Base-by-base conservation (phyloP, 2,113 vertebrate species). In the Calyptommatus sinebrachiatus region DNA sequence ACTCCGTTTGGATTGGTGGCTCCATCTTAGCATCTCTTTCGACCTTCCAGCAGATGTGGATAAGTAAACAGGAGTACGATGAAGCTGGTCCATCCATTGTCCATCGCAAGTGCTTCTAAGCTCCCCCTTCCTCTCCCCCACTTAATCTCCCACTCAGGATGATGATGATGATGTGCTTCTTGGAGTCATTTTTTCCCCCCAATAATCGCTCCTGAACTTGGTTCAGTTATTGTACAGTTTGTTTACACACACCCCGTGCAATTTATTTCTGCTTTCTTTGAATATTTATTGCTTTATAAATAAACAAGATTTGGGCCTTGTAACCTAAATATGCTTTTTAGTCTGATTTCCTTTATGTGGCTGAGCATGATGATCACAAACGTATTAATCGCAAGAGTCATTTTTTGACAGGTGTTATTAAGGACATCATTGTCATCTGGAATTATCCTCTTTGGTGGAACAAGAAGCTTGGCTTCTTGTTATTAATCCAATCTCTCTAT, bases 1-100 rank as follows among this genome's bases (percentile, higher is more conserved):
- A 96, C 84, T 96, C 96, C 48, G 96, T 96, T 78, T 96, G 96
- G 96, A 96, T 96, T 0, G 96, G 96, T 66, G 96, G 96, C 71
- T 96, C 96, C 83, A 96, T 96, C 83, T 91, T 96, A 41, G 96
- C 96, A 57, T 96, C 96, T 63, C 93, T 96, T 90, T 96, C 96
- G 87, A 96, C 97, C 88, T 98, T 98, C 94, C 96, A 98, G 91
- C 97, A 98, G 91, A 98, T 98, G 97, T 98, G 97, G 97, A 98
- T 98, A 90, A 98, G 97, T 86, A 98, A 98, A 91, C 96, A 98
- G 78, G 97, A 98, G 85, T 98, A 98, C 11, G 96, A 98, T 3
- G 97, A 98, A 83, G 96, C 97, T 31, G 97, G 97, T 35, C 97
- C 97, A 60, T 98, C 97, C 91, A 98, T 98, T 73, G 96, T 99